These are phyloP conservation scores for Spea hammondii DNA, from an alignment of 2,797 vertebrate genomes.

Conservation along the genomic window DNA sequence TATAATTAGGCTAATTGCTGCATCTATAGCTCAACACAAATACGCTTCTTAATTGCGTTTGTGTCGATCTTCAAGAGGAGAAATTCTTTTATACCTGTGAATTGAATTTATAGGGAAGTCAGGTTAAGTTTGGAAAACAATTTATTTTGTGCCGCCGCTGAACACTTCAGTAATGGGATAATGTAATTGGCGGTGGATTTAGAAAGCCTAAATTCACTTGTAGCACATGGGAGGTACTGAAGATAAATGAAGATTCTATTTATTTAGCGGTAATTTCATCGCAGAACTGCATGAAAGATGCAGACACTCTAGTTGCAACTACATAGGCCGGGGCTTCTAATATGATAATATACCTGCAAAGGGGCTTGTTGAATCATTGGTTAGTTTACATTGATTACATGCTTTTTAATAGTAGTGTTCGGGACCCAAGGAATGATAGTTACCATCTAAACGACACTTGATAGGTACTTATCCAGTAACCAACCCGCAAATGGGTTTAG, in stretches of 20 bases:
- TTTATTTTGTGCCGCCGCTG: slow-evolving; percentile 89
- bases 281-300: slow-evolving; percentile 89
- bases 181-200: slow-evolving; percentile 82
- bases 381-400: too few relatives aligned
- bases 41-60: slow-evolving; percentile 98
- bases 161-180: slow-evolving; percentile 91
- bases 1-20: slow-evolving; percentile 94
- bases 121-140: slow-evolving; percentile 94
- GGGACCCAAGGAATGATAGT: too few relatives aligned
- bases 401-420: too few relatives aligned
- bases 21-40: slow-evolving; percentile 98
- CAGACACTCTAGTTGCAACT: slow-evolving; percentile 67
- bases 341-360: background rate
- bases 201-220: slow-evolving; percentile 86
- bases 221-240: slow-evolving; percentile 84
- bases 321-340: slow-evolving; percentile 52
- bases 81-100: slow-evolving; percentile 94
- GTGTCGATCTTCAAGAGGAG: slow-evolving; percentile 98
- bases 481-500: too few relatives aligned
- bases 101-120: slow-evolving; percentile 99
- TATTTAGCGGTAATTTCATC: slow-evolving; percentile 98
- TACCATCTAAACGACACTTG: too few relatives aligned
- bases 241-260: slow-evolving; percentile 99
- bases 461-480: too few relatives aligned
- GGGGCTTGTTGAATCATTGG: too few relatives aligned